Evolutionary conservation across 2,888 invertebrate species (phyloP), one percentile per base, ranked within the genome.

Genomic region (Cylindroiulus punctatus): DNA sequence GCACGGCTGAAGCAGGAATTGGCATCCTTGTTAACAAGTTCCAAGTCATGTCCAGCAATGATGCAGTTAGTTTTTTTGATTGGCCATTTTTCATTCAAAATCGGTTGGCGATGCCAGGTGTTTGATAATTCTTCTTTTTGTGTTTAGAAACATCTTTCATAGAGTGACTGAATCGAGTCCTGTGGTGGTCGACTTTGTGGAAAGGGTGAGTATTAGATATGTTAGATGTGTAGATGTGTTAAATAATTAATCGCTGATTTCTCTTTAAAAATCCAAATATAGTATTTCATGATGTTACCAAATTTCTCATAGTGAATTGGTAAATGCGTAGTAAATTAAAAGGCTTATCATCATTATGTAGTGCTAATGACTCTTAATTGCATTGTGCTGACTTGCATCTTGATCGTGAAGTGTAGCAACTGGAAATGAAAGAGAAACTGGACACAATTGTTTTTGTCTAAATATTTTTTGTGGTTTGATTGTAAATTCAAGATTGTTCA

Each of bases 1-100:
- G 52, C 44, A 17, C n/a, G 47, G 17, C 30, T 87, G 26, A 87
- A 52, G 42, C 44, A 85, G 76, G 87, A 85, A 42, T 26, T 84
- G 76, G 47, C 81, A 40, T 65, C 85, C 4, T 42, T 84, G 42
- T 19, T 85, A 42, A 81, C 40, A 22, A 57, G 52, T 84, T 84
- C 84, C 22, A 84, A 84, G 30, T 30, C 84, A n/a, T 36, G n/a
- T 26, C 52, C 84, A 12, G 57, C 36, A 47, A 36, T 84, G 84
- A 52, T 52, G 52, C 84, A 84, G 84, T 84, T 26, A 84, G 84
- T 84, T 84, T n/a, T 52, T 12, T 36, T n/a, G 3, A 44, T 84
- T n/a, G 42, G 19, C 4, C 14, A 17, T 22, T 19, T 84, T 19
- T 84, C 44, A n/a, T n/a, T 84, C 17, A 40, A 30, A 30, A 36